Evolutionary conservation across 1,140 invertebrate genomes (phyloP), one percentile per base, ranked within the genome.

Genomic region (Callitettix versicolor): DNA sequence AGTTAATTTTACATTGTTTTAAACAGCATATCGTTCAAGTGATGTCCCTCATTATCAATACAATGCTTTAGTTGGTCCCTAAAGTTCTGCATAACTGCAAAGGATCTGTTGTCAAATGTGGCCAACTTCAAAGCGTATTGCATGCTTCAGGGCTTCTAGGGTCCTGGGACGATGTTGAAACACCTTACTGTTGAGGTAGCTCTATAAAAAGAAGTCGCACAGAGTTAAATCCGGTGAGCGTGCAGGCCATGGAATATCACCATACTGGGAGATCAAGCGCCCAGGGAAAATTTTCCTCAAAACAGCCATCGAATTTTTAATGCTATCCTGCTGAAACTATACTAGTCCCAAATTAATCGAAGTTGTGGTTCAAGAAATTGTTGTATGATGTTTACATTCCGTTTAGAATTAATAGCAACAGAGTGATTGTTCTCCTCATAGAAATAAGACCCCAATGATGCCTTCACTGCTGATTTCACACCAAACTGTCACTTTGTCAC

Each of bases 331-430:
- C 36, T 53, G 41, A 36, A 22, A 58, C 17, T 21, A 38, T 17
- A 54, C 12, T 33, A 18, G 6, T 54, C 43, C 43, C n/a, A 24
- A 24, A 46, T 46, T n/a, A 24, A 40, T 40, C 17, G 14, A 40
- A 40, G 38, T 17, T 17, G 12, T 57, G 55, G 42, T 17, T 36
- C 12, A 26, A 57, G 51, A 40, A 56, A 56, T 20, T 50, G 21
- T 44, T 30, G 14, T 21, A 49, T 57, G 34, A 57, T 30, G 26
- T 57, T 18, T 12, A 24, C 55, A 57, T 52, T 52, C n/a, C 36
- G 55, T 14, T 51, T 47, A 51, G 34, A 56, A 56, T 9, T 51
- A 17, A 56, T 47, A 12, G 47, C 21, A 56, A 56, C 30, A 21
- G 47, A 30, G 14, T 3, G 17, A 24, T 56, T 6, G 30, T 38